These are phyloP conservation scores for Colaptes auratus DNA, from an alignment of 2,113 vertebrate genomes.

Conservation along the genomic window DNA sequence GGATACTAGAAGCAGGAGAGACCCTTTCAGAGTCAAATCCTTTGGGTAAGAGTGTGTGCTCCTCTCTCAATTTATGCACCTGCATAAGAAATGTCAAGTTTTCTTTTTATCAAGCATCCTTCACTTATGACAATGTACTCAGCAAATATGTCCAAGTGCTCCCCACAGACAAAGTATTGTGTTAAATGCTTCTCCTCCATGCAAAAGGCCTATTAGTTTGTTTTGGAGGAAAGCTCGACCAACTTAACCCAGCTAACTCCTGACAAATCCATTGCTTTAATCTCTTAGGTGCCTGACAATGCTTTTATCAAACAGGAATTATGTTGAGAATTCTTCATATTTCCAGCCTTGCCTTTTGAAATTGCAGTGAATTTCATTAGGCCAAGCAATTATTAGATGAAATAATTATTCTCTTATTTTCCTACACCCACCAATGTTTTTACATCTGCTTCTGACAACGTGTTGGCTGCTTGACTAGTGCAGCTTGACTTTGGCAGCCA, in stretches of 20 bases:
- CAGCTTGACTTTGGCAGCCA: background rate
- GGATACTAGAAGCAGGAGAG: background rate
- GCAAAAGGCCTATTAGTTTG: background rate
- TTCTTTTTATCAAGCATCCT: background rate
- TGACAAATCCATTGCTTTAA: background rate
- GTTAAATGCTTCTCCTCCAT: background rate
- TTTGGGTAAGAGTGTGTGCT: background rate
- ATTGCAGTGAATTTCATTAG: background rate
- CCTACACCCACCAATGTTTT: accelerated
- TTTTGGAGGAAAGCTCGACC: background rate
- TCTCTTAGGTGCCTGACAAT: background rate
- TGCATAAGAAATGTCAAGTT: background rate
- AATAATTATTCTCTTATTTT: background rate
- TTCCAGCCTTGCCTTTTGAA: background rate
- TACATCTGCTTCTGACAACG: background rate
- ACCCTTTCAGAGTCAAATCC: background rate
- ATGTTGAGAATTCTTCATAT: background rate
- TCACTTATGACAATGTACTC: background rate
- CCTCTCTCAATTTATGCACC: background rate
- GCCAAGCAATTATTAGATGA: background rate
- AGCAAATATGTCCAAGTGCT: background rate
- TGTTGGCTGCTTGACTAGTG: background rate
- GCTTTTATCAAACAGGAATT: background rate
- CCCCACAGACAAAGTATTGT: background rate
- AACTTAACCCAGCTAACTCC: background rate